Evolutionary conservation across 1,140 invertebrate genomes (phyloP), one percentile per base, ranked within the genome.

Genomic region (Drosophila tsacasi): DNA sequence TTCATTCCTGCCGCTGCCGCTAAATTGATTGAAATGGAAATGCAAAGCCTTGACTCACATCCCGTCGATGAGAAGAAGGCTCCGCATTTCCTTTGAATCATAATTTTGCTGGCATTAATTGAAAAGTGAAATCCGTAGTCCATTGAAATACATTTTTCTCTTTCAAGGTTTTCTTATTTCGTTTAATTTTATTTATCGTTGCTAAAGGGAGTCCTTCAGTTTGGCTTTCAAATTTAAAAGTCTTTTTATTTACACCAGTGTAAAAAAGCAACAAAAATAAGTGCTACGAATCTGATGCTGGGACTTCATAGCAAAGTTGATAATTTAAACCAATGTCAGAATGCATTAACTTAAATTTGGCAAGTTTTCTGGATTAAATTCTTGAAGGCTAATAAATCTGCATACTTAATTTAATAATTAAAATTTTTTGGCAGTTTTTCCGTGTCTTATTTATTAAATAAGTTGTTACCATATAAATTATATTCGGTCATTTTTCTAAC

Each of bases 31-130:
- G 25, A 61, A 82, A 83, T 76, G 75, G 76, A 76, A 73, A 65
- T 79, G 65, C 46, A 59, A 79, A 79, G 79, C 71, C 79, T 76
- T 87, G 71, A 79, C 69, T 76, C 40, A 55, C 55, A 67, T 69
- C 57, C 44, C 52, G 79, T 15, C 19, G 46, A 60, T 10, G 40
- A 59, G 40, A 21, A 44, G 25, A 6, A 25, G 54, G 15, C 37
- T 42, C 40, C 37, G 25, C 27, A 21, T 65, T 64, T 82, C 39
- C 50, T 83, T 86, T 82, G 62, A 76, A 59, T 87, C 49, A 37
- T 63, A 74, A 74, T 74, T 82, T 67, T 58, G 15, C 47, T 66
- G 66, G 25, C 46, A 63, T 64, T 86, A 79, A 86, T 83, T 86
- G 63, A 86, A 83, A 87, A 59, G 66, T 63, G 35, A 82, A 79